Evolutionary conservation across 1,140 invertebrate genomes (phyloP).

Genomic region (Drosophila sechellia): DNA sequence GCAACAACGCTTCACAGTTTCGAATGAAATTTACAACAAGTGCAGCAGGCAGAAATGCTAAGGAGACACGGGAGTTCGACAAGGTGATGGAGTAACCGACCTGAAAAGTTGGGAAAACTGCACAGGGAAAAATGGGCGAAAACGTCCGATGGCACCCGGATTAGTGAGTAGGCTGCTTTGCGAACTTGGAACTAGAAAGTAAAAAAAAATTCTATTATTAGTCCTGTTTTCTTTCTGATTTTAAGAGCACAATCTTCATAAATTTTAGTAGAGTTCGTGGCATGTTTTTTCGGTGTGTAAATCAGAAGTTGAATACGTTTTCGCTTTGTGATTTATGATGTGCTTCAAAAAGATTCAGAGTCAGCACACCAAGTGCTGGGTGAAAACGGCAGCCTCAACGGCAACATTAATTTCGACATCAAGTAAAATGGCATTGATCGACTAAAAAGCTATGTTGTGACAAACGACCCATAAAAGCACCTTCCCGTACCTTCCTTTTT

Average conservation of each 20-base stretch:
- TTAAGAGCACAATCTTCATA: too few species aligned
- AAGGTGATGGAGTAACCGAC: slow-evolving; percentile 17
- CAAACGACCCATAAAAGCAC: slow-evolving; percentile 33
- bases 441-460: slow-evolving; percentile 71
- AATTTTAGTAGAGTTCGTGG: neutral
- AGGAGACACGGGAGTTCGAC: slow-evolving; percentile 59
- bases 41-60: slow-evolving; percentile 70
- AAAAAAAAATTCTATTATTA: too few species aligned
- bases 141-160: too few species aligned
- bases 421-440: slow-evolving; percentile 79
- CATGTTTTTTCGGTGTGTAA: slow-evolving; percentile 12
- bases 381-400: slow-evolving; percentile 26
- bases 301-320: slow-evolving; percentile 25
- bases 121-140: slow-evolving; percentile 6
- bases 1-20: slow-evolving; percentile 62
- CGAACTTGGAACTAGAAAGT: too few species aligned
- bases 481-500: neutral
- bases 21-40: slow-evolving; percentile 80
- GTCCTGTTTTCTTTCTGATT: too few species aligned
- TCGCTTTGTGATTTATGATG: slow-evolving; percentile 74
- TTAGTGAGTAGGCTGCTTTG: too few species aligned
- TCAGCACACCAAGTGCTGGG: slow-evolving; percentile 4
- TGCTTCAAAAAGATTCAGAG: slow-evolving; percentile 60
- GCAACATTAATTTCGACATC: slow-evolving; percentile 57
- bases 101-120: slow-evolving; percentile 22